These are phyloP conservation scores for Phalera bucephala DNA, from an alignment of 2,888 invertebrate genomes.

Conservation along the genomic window DNA sequence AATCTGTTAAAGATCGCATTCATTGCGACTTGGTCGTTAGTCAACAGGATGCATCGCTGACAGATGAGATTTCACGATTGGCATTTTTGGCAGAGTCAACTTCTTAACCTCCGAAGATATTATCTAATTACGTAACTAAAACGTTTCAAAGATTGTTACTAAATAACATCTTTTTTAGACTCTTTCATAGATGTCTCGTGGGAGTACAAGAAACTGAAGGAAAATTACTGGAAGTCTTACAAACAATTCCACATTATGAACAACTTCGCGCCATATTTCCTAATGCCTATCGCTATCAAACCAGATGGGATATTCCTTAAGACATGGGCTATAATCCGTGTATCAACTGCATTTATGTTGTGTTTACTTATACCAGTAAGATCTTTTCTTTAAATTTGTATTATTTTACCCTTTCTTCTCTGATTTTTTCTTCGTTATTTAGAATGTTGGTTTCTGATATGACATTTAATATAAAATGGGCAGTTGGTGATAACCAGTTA, in stretches of 20 bases:
- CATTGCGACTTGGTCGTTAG: neutral
- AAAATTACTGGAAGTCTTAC: constrained; percentile 62
- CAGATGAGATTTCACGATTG: neutral
- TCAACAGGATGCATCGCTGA: neutral
- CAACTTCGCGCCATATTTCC: constrained; percentile 55
- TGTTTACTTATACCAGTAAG: constrained; percentile 68
- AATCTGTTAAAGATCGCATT: no score
- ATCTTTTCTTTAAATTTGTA: neutral
- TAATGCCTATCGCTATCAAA: constrained; percentile 63
- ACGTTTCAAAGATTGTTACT: constrained; percentile 3
- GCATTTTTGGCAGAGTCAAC: no score
- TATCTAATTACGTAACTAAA: neutral
- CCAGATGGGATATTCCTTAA: constrained; percentile 69
- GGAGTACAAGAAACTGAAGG: constrained; percentile 51
- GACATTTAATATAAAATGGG: no score
- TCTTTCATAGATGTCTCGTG: constrained; percentile 63
- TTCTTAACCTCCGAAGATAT: neutral
- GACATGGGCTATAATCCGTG: constrained; percentile 59
- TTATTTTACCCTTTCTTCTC: no score
- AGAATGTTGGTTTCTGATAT: no score
- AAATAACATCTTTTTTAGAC: constrained; percentile 44
- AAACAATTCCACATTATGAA: constrained; percentile 55
- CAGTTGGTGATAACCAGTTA: no score
- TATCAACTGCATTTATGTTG: constrained; percentile 54
- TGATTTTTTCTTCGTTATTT: no score